Evolutionary conservation across 2,113 vertebrate species (phyloP), one percentile per base, ranked within the genome.

Genomic region (Sinocyclocheilus anshuiensis): DNA sequence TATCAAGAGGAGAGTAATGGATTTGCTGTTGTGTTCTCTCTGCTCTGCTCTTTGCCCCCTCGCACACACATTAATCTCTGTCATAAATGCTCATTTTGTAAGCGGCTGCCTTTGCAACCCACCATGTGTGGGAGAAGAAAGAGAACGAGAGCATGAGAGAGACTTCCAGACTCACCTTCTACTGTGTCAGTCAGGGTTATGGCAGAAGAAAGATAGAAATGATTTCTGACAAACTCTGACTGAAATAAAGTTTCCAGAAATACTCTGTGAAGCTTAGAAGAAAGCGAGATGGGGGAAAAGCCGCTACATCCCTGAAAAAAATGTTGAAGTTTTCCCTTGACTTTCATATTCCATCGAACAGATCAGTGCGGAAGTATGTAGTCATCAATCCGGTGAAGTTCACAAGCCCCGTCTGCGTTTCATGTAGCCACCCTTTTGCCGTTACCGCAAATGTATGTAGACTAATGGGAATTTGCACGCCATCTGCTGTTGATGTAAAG

Each of bases 31-130:
- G 45, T 86, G 84, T 80, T 86, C 33, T 50, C 24, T 81, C 53
- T 82, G 50, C 77, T 71, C 72, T 79, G 75, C 84, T 86, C 74
- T 79, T 67, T 79, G 45, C 69, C 84, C 50, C 77, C 55, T 71
- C 82, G 39, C 69, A 74, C 50, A 76, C 72, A 86, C 78, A 86
- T 86, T 86, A 74, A 86, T 86, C 85, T 86, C 79, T 86, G 85
- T 82, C 85, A 86, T 86, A 86, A 86, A 86, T 75, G 29, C 57
- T 82, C 85, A 63, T 86, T 82, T 63, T 75, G 82, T 57, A 84
- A 55, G 82, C 69, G 48, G 16, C 69, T 84, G 82, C 82, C 42
- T 83, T 39, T 74, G 48, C 82, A 74, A 74, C 69, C 82, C 82
- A 84, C 81, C 69, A 55, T 84, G 82, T 74, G 81, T 74, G 67